These are phyloP conservation scores for Coenonympha glycerion DNA, from an alignment of 2,888 invertebrate genomes.

Conservation along the genomic window DNA sequence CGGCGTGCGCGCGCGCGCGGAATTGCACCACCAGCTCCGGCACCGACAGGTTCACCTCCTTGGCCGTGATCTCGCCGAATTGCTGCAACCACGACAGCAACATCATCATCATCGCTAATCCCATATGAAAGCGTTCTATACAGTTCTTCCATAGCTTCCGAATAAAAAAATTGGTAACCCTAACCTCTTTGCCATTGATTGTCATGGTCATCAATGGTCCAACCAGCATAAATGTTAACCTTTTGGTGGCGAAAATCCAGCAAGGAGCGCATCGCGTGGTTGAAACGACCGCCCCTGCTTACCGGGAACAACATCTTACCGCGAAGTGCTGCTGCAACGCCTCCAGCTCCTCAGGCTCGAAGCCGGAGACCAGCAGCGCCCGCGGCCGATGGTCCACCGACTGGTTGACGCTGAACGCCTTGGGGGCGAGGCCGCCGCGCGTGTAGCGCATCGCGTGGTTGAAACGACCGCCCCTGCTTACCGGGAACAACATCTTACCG, in stretches of 20 bases:
- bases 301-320: slow-evolving; percentile 74
- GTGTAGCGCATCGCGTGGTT: slow-evolving; percentile 49
- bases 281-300: too few relatives aligned
- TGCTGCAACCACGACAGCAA: slow-evolving; percentile 75
- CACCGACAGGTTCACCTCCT: slow-evolving; percentile 77
- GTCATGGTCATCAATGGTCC: too few relatives aligned
- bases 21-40: slow-evolving; percentile 86
- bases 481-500: slow-evolving; percentile 77
- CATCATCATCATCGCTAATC: too few relatives aligned
- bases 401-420: slow-evolving; percentile 66
- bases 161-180: too few relatives aligned
- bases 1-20: slow-evolving; percentile 85
- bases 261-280: too few relatives aligned
- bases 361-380: slow-evolving; percentile 90
- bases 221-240: too few relatives aligned
- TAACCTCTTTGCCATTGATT: too few relatives aligned
- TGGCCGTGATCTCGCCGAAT: slow-evolving; percentile 91
- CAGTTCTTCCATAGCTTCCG: too few relatives aligned
- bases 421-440: slow-evolving; percentile 35
- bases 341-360: slow-evolving; percentile 87
- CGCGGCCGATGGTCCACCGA: slow-evolving; percentile 91
- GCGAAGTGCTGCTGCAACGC: slow-evolving; percentile 88
- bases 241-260: too few relatives aligned
- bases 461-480: slow-evolving; percentile 58
- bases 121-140: too few relatives aligned